These are phyloP conservation scores for Allygus modestus DNA, from an alignment of 2,888 invertebrate genomes.

Conservation along the genomic window DNA sequence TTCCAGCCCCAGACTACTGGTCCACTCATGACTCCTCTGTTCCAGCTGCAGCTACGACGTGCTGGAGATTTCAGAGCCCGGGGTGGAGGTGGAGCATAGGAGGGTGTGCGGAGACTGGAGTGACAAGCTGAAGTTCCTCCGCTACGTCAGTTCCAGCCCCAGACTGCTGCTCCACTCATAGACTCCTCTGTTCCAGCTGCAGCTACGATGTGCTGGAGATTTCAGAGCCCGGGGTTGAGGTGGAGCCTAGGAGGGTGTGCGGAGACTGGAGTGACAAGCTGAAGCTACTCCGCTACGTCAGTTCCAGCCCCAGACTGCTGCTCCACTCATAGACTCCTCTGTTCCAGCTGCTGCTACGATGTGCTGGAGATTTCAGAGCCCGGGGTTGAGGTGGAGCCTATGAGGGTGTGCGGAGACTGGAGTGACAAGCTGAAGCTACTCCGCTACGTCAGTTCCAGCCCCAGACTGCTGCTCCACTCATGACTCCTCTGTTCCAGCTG, in stretches of 20 bases:
- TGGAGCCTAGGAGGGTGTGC: conserved; percentile 75
- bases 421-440: conserved; percentile 85
- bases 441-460: conserved; percentile 80
- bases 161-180: conserved; percentile 79
- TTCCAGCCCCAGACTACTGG: conserved; percentile 78
- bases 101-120: conserved; percentile 88
- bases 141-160: not conserved
- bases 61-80: conserved; percentile 66
- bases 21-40: conserved; percentile 72
- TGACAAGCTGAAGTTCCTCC: conserved; percentile 79
- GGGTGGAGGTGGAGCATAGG: conserved; percentile 42
- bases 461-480: conserved; percentile 72
- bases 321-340: not conserved
- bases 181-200: conserved; percentile 81
- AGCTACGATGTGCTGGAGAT: conserved; percentile 81
- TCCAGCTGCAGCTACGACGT: conserved; percentile 88
- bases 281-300: conserved; percentile 84
- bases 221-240: conserved; percentile 58
- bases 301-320: conserved; percentile 77
- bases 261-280: conserved; percentile 88
- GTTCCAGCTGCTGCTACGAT: conserved; percentile 83
- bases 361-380: conserved; percentile 72
- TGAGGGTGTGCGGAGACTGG: conserved; percentile 85
- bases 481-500: conserved; percentile 78
- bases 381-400: conserved; percentile 24